phyloP scores from a whole-genome alignment of 2,888 invertebrate genomes.

The Apodemia mormo region DNA sequence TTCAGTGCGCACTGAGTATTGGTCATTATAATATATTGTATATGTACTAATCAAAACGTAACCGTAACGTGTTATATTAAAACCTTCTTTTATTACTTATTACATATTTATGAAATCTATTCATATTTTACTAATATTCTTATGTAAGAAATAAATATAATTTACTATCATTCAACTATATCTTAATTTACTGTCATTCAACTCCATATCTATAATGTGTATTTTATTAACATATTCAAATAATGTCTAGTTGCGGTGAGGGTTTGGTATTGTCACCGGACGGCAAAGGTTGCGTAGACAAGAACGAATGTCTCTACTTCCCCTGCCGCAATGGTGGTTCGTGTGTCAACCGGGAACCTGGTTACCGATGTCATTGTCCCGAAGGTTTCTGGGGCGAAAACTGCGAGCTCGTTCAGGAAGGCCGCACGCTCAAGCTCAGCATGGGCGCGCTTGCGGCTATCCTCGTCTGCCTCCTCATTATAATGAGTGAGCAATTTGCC shows the following conservation, averaged over 20 bases:
- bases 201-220: constrained; percentile 32
- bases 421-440: constrained; percentile 96
- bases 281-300: constrained; percentile 96
- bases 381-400: constrained; percentile 97
- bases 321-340: constrained; percentile 96
- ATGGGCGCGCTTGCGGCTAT: constrained; percentile 98
- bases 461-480: constrained; percentile 97
- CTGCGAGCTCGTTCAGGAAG: constrained; percentile 96
- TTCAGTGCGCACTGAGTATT: constrained; percentile 47
- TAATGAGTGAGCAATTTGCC: constrained; percentile 91
- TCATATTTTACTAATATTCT: background rate
- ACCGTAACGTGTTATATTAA: constrained; percentile 8
- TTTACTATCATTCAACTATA: background rate
- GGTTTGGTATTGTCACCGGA: constrained; percentile 95
- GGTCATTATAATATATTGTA: constrained; percentile 23
- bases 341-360: constrained; percentile 95
- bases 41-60: constrained; percentile 1
- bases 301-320: constrained; percentile 96
- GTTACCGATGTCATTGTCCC: constrained; percentile 93
- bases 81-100: constrained; percentile 17
- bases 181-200: background rate
- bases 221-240: constrained; percentile 52
- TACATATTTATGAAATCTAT: constrained; percentile 26
- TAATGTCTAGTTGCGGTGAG: constrained; percentile 92
- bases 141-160: background rate